phyloP scores from a whole-genome alignment of 30 jellyfish, hydroid and myxozoan species.

The Cassiopea xamachana region DNA sequence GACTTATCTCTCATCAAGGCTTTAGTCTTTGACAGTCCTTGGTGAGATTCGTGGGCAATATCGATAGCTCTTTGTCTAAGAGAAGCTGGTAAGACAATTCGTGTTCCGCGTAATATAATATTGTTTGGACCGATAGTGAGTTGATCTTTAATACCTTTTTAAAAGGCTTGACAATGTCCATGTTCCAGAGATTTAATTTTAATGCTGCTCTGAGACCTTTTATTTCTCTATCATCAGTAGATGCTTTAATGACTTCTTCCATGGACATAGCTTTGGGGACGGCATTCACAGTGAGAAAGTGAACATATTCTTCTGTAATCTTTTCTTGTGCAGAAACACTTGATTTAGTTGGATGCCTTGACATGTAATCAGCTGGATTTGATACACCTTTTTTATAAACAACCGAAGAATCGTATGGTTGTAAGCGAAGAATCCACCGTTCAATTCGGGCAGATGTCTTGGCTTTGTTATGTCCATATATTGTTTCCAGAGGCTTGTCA shows the following conservation, averaged over 20 bases:
- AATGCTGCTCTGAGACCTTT: slow-evolving; percentile 16
- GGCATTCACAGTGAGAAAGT: not conserved
- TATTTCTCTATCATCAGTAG: not conserved
- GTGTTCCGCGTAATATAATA: slow-evolving; percentile 13
- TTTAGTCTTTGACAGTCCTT: slow-evolving; percentile 51
- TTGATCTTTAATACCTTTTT: not conserved
- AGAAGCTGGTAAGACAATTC: slow-evolving; percentile 10
- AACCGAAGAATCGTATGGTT: slow-evolving; percentile 22
- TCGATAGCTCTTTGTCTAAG: slow-evolving; percentile 6
- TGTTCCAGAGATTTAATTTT: slow-evolving; percentile 21
- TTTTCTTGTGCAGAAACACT: not conserved
- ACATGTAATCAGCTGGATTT: slow-evolving; percentile 47
- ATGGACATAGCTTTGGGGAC: slow-evolving; percentile 22
- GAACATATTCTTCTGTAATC: not conserved
- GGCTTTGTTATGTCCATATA: slow-evolving; percentile 3
- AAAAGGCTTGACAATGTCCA: slow-evolving; percentile 6
- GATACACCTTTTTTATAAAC: slow-evolving; percentile 19
- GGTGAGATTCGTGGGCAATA: slow-evolving; percentile 27
- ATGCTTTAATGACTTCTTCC: not conserved
- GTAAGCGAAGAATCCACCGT: slow-evolving; percentile 39
- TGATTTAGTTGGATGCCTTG: slow-evolving; percentile 31
- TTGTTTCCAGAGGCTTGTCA: slow-evolving; percentile 47
- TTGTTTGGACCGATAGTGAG: slow-evolving; percentile 17
- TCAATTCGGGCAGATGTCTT: slow-evolving; percentile 59
- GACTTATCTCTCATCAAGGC: slow-evolving; percentile 27